Percentiles rank a stretch among this genome's conserved stretches.
phyloP scores from a whole-genome alignment of 2,113 vertebrate species.

The Ascaphus truei region DNA sequence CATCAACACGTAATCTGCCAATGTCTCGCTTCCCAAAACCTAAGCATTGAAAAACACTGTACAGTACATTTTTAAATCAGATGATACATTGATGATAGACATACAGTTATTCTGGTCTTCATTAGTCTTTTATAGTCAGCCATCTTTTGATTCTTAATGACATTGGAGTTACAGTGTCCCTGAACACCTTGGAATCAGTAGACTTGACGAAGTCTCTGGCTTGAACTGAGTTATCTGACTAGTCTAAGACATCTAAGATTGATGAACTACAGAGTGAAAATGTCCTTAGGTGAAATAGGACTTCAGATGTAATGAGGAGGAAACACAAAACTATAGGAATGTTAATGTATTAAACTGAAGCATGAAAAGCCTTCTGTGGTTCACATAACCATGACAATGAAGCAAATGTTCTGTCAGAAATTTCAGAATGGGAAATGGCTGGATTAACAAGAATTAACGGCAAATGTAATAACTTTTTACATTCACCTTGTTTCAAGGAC shows the following conservation, averaged over 20 bases:
- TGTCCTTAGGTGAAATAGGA: not conserved
- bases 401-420: conserved; percentile 18
- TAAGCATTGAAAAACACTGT: too few relatives aligned
- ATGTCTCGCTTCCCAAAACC: too few relatives aligned
- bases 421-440: not conserved
- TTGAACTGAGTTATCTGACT: not conserved
- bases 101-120: conserved; percentile 11
- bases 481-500: not conserved
- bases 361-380: not conserved
- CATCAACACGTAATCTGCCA: too few relatives aligned
- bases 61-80: too few relatives aligned
- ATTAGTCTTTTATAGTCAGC: conserved; percentile 20
- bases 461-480: not conserved
- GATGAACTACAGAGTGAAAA: not conserved
- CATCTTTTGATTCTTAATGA: conserved; percentile 10
- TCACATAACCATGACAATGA: not conserved
- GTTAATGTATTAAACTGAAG: conserved; percentile 4
- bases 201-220: not conserved
- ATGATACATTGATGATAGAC: too few relatives aligned
- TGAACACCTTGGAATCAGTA: not conserved
- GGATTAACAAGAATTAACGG: not conserved
- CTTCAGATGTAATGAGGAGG: conserved; percentile 12
- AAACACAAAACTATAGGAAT: not conserved
- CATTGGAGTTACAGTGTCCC: conserved; percentile 26
- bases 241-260: not conserved